Percentiles rank a stretch among this genome's conserved stretches.
These are phyloP conservation scores for Peromyscus californicus DNA, from an alignment of 2,113 vertebrate genomes.

Conservation along the genomic window DNA sequence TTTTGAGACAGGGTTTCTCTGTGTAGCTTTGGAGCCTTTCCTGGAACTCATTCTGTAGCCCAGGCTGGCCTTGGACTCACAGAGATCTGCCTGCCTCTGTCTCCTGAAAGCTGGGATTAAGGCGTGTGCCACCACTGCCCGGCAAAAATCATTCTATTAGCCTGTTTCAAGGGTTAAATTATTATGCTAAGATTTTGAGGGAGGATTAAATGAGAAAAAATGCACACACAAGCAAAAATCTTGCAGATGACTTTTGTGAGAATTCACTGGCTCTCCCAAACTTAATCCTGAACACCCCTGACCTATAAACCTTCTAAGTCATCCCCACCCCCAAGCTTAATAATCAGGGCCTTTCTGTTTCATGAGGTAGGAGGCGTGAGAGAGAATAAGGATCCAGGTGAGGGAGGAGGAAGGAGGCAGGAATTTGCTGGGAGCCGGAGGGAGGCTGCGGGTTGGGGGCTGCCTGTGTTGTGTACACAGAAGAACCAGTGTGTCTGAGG, in stretches of 20 bases:
- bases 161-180: neutral
- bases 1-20: too few relatives aligned
- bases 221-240: neutral
- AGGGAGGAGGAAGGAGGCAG: neutral
- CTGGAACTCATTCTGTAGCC: too few relatives aligned
- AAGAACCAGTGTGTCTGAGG: constrained; percentile 67
- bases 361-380: neutral
- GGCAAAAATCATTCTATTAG: neutral
- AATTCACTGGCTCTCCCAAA: neutral
- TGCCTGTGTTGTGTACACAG: neutral
- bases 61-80: too few relatives aligned
- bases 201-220: neutral
- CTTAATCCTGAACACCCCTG: neutral
- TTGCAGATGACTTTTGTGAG: neutral
- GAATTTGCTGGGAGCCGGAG: neutral
- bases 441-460: neutral
- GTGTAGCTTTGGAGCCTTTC: too few relatives aligned
- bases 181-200: neutral
- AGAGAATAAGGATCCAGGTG: neutral
- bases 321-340: neutral
- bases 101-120: too few relatives aligned
- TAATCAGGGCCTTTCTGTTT: neutral
- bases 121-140: too few relatives aligned
- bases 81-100: too few relatives aligned
- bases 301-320: constrained; percentile 9